These are phyloP conservation scores for Lagorchestes hirsutus DNA, from an alignment of 2,797 vertebrate genomes.

Conservation along the genomic window DNA sequence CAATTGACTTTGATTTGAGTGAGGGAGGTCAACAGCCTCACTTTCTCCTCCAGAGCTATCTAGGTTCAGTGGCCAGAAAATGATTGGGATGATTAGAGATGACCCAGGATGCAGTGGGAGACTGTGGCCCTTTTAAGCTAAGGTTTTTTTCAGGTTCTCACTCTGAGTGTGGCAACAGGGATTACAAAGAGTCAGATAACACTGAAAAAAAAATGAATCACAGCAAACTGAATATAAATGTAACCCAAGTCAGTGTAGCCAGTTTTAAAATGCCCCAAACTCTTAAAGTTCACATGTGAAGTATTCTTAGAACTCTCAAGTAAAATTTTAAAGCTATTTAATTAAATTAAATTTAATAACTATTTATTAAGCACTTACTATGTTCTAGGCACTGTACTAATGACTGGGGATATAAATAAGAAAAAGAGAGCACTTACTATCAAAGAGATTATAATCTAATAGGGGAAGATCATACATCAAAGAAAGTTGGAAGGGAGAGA, in stretches of 20 bases:
- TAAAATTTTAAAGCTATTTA: not conserved
- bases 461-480: not conserved
- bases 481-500: not conserved
- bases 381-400: too few relatives aligned
- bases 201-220: not conserved
- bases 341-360: not conserved
- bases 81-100: too few relatives aligned
- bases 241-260: not conserved
- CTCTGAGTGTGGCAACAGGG: too few relatives aligned
- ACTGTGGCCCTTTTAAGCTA: too few relatives aligned
- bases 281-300: not conserved
- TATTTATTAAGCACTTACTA: not conserved
- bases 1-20: too few relatives aligned
- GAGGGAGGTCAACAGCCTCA: too few relatives aligned
- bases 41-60: too few relatives aligned
- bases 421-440: not conserved
- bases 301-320: not conserved
- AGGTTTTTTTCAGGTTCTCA: too few relatives aligned
- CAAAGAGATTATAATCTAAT: not conserved
- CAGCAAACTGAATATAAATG: not conserved
- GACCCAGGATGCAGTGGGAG: too few relatives aligned
- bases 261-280: not conserved
- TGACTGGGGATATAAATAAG: not conserved
- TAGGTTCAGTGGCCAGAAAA: too few relatives aligned
- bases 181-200: not conserved